Evolutionary conservation across 2,888 invertebrate genomes (phyloP).

Genomic region (Seladonia tumulorum): DNA sequence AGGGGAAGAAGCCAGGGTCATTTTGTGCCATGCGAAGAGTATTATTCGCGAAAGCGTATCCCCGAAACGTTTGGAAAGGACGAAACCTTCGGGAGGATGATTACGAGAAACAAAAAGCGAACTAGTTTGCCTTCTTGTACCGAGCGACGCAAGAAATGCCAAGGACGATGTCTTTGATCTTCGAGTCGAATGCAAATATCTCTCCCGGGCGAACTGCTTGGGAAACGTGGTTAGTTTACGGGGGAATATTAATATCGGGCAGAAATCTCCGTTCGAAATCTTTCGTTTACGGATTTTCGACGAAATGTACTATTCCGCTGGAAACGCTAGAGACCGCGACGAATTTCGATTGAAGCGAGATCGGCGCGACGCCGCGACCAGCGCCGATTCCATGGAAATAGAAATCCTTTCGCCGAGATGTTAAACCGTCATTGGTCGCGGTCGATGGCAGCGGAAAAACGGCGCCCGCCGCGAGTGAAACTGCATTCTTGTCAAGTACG

Average conservation of each 20-base stretch:
- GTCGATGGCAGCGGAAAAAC: conserved; percentile 76
- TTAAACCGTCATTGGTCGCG: conserved; percentile 65
- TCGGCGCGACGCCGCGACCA: neutral
- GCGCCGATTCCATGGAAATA: conserved; percentile 66
- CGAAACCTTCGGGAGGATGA: conserved; percentile 49
- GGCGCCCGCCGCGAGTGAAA: conserved; percentile 73
- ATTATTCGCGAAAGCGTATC: neutral
- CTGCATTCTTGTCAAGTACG: conserved; percentile 81
- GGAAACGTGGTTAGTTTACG: neutral
- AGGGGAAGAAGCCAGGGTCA: too few species aligned
- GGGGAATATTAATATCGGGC: neutral
- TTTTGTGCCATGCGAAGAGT: too few species aligned
- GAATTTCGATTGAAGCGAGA: conserved; percentile 32
- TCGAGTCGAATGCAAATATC: conserved; percentile 10
- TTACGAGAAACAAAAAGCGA: conserved; percentile 40
- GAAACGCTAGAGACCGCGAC: conserved; percentile 21
- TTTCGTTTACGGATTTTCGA: neutral
- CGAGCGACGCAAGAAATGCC: conserved; percentile 35
- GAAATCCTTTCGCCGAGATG: conserved; percentile 66
- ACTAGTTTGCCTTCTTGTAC: conserved; percentile 64
- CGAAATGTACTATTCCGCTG: neutral
- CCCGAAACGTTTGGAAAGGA: conserved; percentile 23
- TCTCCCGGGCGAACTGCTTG: neutral
- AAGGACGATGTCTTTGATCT: conserved; percentile 52
- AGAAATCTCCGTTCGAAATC: neutral